Evolutionary conservation across 2,797 vertebrate species (phyloP), one percentile per base, ranked within the genome.

Genomic region (Leptatherina wallacei): DNA sequence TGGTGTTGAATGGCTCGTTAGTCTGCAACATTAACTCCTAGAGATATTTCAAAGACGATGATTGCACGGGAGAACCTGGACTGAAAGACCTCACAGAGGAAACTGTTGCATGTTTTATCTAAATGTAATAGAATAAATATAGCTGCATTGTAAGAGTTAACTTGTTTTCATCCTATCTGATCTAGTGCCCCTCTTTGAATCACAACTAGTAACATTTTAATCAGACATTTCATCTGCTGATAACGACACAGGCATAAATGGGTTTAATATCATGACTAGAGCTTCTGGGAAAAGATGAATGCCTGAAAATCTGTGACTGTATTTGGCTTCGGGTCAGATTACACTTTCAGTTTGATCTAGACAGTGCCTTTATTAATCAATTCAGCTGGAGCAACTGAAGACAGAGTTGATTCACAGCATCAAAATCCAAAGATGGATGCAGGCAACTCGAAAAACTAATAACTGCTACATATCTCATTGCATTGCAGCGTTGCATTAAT

Each of bases 1-100:
- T 69, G 30, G 69, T 44, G 73, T 86, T 78, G 65, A 86, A 49
- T 90, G 65, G 80, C 68, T 54, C 7, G 0, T 55, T 64, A 44
- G 51, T n/a, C 38, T 32, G 13, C 38, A 62, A 36, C 47, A 0
- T 73, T 57, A 70, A 49, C 55, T 42, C 44, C 55, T 16, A 36
- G 11, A 1, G 12, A 32, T 18, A 35, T 71, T 33, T 29, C 52
- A 16, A 16, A n/a, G 42, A 57, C 24, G 29, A 67, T 29, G 58
- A 27, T 40, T 20, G 18, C 6, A 56, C 55, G 65, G 35, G n/a
- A 75, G 51, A 74, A 44, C 35, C 27, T 62, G 55, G n/a, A 52
- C 33, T 47, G 40, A 42, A 16, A 42, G 42, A 44, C 16, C 18
- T 13, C 14, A 40, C 38, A 42, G 10, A 35, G 59, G 47, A 6